These are phyloP conservation scores for Phalangium opilio DNA, from an alignment of 2,888 invertebrate species.

Conservation along the genomic window DNA sequence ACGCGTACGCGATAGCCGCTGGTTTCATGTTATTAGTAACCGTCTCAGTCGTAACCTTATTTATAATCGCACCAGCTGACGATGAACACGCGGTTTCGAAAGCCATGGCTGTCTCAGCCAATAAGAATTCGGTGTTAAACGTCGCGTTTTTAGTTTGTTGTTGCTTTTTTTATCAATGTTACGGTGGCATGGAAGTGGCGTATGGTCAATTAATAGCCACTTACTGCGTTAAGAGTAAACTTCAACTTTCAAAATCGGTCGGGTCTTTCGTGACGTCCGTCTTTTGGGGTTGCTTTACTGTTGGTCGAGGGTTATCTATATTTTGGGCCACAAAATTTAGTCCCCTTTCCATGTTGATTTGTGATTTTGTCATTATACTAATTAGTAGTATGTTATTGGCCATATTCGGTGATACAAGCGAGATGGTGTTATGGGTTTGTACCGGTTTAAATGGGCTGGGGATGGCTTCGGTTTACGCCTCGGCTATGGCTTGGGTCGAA, in stretches of 20 bases:
- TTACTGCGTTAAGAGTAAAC: conserved; percentile 28
- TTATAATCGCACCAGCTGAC: conserved; percentile 6
- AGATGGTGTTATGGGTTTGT: conserved; percentile 14
- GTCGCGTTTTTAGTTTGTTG: too few relatives aligned
- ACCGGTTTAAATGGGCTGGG: conserved; percentile 11
- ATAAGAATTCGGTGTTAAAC: too few relatives aligned
- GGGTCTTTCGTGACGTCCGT: conserved; percentile 27
- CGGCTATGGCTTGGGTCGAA: conserved; percentile 15
- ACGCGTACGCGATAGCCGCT: conserved; percentile 11
- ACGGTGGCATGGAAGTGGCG: conserved; percentile 34
- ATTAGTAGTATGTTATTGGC: conserved; percentile 6
- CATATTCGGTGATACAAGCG: conserved; percentile 6
- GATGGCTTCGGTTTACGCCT: conserved; percentile 17
- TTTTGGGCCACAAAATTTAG: conserved; percentile 14
- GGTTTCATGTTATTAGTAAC: conserved; percentile 7
- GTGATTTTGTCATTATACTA: conserved; percentile 12
- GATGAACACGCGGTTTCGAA: conserved; percentile 2
- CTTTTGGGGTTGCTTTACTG: conserved; percentile 35
- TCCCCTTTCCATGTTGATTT: conserved; percentile 6
- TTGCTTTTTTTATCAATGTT: conserved; percentile 25
- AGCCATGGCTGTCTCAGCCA: too few relatives aligned
- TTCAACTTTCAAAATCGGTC: conserved; percentile 18
- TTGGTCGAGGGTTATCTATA: conserved; percentile 31
- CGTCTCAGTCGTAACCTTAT: conserved; percentile 5
- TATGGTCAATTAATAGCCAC: conserved; percentile 34